Evolutionary conservation across 2,797 vertebrate genomes (phyloP), one percentile per base, ranked within the genome.

Genomic region (Fundulus diaphanus): DNA sequence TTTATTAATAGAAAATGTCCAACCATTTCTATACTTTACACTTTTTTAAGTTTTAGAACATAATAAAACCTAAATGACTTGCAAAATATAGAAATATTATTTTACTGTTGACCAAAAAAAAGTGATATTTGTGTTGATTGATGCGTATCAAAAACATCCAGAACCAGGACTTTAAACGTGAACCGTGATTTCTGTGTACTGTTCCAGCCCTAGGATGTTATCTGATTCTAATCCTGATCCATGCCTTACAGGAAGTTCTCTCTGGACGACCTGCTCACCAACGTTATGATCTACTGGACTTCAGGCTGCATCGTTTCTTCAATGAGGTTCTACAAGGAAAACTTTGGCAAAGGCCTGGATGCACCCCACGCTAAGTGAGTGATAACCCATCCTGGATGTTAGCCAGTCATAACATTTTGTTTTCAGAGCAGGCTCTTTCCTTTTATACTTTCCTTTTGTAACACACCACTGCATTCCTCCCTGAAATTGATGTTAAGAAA

Each of bases 261-360:
- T 31, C 92, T 98, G 74, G 96, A 97, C 46, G 96, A 98, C 51
- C 94, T 98, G 59, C 91, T 98, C 87, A 97, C 96, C 31, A 97
- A 97, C 0, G 91, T 97, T 80, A 97, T 97, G 97, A 97, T 98
- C 91, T 98, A 98, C 59, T 98, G 97, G 96, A 94, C 93, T 2
- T 95, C 96, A 0, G 92, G 95, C 20, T 96, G 95, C 87, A 97
- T 97, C 61, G 89, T 94, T 48, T 85, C 97, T 16, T 98, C 97
- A 27, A 96, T 98, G 96, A 92, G 96, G 72, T 96, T 95, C 90
- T 98, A 98, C 89, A 98, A 97, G 85, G 97, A 98, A 87, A 97
- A 96, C 85, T 0, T 97, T 7, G 22, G 74, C 56, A 15, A 80
- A 85, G 88, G 88, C 57, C 83, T 93, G 65, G 3, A 93, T 78